Conservation (phyloP, 2,113 vertebrate genomes). For the Eptesicus fuscus region DNA sequence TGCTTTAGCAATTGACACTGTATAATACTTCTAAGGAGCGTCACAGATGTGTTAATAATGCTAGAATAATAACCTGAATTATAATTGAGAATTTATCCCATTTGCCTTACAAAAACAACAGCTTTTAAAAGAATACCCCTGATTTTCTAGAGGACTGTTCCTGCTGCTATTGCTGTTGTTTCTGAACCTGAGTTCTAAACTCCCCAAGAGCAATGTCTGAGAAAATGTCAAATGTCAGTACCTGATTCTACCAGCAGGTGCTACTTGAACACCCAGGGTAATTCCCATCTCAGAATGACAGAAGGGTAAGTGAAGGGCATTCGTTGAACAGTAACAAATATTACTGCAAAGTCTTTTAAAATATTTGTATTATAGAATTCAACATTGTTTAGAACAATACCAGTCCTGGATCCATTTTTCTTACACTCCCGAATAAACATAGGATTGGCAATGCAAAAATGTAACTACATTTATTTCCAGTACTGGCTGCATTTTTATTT, state of each 20-base stretch:
- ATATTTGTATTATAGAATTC: background rate
- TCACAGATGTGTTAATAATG: background rate
- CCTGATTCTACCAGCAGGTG: background rate
- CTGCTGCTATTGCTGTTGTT: background rate
- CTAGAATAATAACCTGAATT: background rate
- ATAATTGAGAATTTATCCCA: background rate
- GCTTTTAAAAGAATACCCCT: background rate
- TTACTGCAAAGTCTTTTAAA: background rate
- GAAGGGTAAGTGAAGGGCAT: background rate
- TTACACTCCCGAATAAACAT: background rate
- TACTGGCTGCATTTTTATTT: conserved; percentile 52
- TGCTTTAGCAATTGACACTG: background rate
- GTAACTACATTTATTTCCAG: conserved; percentile 13
- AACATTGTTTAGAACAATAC: background rate
- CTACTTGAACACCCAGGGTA: background rate
- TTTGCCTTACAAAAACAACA: background rate
- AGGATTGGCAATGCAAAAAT: conserved; percentile 29
- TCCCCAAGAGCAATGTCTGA: background rate
- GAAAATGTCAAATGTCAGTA: background rate
- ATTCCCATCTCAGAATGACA: background rate
- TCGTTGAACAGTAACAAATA: background rate
- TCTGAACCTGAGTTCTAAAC: background rate
- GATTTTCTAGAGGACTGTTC: conserved; percentile 1
- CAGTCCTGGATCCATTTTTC: background rate
- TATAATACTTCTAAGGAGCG: background rate